phyloP scores from a whole-genome alignment of 2,888 invertebrate genomes.

The Watsonalla binaria region DNA sequence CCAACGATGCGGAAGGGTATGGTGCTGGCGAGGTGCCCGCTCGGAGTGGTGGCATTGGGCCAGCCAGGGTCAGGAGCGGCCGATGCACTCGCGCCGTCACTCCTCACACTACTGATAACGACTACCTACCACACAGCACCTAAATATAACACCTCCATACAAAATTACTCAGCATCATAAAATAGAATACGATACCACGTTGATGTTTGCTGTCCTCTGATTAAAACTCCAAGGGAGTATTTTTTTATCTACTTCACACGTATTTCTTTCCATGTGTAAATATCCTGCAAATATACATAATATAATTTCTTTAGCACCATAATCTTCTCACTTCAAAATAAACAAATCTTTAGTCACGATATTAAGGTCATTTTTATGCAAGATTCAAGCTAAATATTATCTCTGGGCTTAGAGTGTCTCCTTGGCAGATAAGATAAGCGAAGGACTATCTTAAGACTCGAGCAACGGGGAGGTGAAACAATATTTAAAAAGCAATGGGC shows the following conservation, averaged over 20 bases:
- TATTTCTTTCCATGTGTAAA: no score
- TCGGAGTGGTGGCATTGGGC: conserved; percentile 67
- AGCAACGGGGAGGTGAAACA: conserved; percentile 41
- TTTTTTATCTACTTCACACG: no score
- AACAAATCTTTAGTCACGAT: not conserved
- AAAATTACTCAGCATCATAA: not conserved
- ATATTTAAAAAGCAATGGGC: conserved; percentile 55
- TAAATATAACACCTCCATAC: not conserved
- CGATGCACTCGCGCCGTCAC: conserved; percentile 61
- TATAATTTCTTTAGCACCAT: no score
- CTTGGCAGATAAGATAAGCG: conserved; percentile 59
- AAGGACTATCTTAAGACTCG: conserved; percentile 49
- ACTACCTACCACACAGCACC: not conserved
- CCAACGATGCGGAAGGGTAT: conserved; percentile 69
- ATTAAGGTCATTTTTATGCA: conserved; percentile 23
- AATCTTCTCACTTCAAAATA: no score
- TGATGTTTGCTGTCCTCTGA: not conserved
- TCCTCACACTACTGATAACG: conserved; percentile 18
- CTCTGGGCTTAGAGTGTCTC: conserved; percentile 41
- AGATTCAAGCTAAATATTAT: conserved; percentile 37
- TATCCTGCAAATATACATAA: no score
- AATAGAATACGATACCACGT: not conserved
- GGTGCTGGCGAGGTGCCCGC: conserved; percentile 59
- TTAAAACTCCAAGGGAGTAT: no score
- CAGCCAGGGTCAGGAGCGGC: conserved; percentile 77